These are phyloP conservation scores for Drosophila pseudoananassae DNA, from an alignment of 1,140 invertebrate genomes.

Conservation along the genomic window DNA sequence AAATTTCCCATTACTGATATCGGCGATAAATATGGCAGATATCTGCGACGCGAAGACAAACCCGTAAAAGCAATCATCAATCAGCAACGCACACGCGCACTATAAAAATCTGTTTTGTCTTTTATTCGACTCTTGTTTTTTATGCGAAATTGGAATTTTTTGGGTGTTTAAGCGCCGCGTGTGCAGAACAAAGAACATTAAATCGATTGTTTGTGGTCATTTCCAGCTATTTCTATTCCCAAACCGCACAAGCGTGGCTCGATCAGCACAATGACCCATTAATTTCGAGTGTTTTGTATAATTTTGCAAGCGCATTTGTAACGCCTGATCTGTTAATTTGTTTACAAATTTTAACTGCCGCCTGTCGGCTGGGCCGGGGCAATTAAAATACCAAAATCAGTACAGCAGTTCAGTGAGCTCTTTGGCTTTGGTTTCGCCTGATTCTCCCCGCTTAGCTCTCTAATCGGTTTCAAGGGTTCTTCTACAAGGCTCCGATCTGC, in stretches of 20 bases:
- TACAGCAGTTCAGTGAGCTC: slow-evolving; percentile 58
- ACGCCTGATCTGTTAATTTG: slow-evolving; percentile 31
- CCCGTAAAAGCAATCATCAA: slow-evolving; percentile 75
- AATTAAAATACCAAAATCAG: slow-evolving; percentile 22
- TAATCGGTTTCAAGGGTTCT: slow-evolving; percentile 43
- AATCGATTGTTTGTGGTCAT: slow-evolving; percentile 29
- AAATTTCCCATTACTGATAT: slow-evolving; percentile 33
- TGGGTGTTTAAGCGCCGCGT: slow-evolving; percentile 45
- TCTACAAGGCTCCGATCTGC: slow-evolving; percentile 31
- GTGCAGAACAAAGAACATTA: slow-evolving; percentile 69
- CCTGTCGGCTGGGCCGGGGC: slow-evolving; percentile 15
- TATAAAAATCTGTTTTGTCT: slow-evolving; percentile 61
- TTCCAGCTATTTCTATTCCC: slow-evolving; percentile 20
- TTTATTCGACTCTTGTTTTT: slow-evolving; percentile 30
- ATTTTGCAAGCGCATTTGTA: slow-evolving; percentile 30
- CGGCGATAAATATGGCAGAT: slow-evolving; percentile 31
- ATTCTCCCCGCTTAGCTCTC: slow-evolving; percentile 6
- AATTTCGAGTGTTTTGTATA: slow-evolving; percentile 29
- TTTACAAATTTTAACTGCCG: slow-evolving; percentile 24
- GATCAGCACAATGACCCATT: slow-evolving; percentile 41
- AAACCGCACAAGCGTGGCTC: slow-evolving; percentile 7
- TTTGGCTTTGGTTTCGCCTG: slow-evolving; percentile 9
- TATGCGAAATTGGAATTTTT: slow-evolving; percentile 12
- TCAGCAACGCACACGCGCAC: slow-evolving; percentile 76
- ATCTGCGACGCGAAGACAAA: slow-evolving; percentile 33